Evolutionary conservation across 1,140 invertebrate genomes (phyloP).

Genomic region (Stenopsyche tienmushanensis): DNA sequence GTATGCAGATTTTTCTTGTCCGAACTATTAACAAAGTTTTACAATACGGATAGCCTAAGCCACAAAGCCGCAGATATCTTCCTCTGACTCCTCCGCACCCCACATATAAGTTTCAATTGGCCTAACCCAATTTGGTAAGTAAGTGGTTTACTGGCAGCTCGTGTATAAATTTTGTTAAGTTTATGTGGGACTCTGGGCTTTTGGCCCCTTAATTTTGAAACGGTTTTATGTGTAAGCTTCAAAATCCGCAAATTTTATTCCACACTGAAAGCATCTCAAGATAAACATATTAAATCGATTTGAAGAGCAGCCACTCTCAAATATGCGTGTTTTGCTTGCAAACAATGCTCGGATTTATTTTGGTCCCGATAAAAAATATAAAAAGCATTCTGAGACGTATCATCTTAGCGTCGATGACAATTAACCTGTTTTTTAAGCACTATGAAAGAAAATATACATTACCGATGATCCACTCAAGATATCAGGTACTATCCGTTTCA

Average conservation of each 20-base stretch:
- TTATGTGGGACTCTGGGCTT: neutral
- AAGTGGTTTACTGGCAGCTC: slow-evolving; percentile 24
- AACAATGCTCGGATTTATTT: too few relatives aligned
- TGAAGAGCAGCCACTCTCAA: too few relatives aligned
- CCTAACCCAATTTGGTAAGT: slow-evolving; percentile 31
- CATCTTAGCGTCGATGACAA: too few relatives aligned
- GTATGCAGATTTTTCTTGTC: neutral
- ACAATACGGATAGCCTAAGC: neutral
- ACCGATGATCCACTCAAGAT: too few relatives aligned
- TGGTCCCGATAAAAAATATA: too few relatives aligned
- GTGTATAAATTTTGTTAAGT: slow-evolving; percentile 25
- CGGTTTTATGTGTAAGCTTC: neutral
- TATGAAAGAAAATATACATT: too few relatives aligned
- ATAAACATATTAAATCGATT: too few relatives aligned
- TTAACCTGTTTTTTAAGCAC: too few relatives aligned
- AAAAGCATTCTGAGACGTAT: too few relatives aligned
- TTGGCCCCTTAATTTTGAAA: neutral
- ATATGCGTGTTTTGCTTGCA: too few relatives aligned
- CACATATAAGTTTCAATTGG: slow-evolving; percentile 31
- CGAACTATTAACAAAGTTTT: slow-evolving; percentile 11
- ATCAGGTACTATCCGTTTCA: too few relatives aligned
- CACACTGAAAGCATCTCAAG: neutral
- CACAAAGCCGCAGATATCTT: slow-evolving; percentile 11
- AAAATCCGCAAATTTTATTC: neutral
- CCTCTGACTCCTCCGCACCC: neutral